Percentiles rank a stretch among this genome's conserved stretches.
Evolutionary conservation across 2,888 invertebrate genomes (phyloP).

Genomic region (Girardia tigrina): DNA sequence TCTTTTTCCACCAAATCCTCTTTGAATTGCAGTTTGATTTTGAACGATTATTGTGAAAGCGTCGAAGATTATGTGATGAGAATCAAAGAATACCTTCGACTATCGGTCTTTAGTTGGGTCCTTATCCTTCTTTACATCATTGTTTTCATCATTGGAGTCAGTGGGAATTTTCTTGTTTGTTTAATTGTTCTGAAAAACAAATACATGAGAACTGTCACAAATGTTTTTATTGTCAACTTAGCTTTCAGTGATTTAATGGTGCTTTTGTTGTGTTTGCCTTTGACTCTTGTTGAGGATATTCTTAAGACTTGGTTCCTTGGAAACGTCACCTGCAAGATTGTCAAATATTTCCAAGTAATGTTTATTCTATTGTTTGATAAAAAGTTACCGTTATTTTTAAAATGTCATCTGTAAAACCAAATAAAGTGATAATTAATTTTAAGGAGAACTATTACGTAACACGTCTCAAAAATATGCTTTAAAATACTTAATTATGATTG

Average conservation of each 20-base stretch:
- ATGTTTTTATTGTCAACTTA: conserved; percentile 78
- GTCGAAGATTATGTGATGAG: conserved; percentile 33
- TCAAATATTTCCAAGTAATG: conserved; percentile 73
- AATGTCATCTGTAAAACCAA: too few relatives aligned
- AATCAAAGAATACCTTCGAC: conserved; percentile 36
- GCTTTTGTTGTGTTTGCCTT: conserved; percentile 71
- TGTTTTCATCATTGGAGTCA: conserved; percentile 67
- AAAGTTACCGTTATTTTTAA: too few relatives aligned
- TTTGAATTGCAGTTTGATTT: conserved; percentile 31
- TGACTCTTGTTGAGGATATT: conserved; percentile 74
- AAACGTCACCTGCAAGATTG: conserved; percentile 67
- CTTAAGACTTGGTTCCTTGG: conserved; percentile 86
- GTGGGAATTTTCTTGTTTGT: conserved; percentile 75
- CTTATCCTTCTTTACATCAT: conserved; percentile 63
- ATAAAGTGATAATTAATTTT: too few relatives aligned
- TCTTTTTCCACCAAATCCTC: neutral
- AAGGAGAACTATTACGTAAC: too few relatives aligned
- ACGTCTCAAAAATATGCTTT: too few relatives aligned
- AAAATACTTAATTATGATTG: too few relatives aligned
- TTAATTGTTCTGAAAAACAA: conserved; percentile 73
- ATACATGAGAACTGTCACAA: conserved; percentile 78
- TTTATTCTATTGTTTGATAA: too few relatives aligned
- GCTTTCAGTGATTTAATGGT: conserved; percentile 73
- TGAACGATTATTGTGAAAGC: conserved; percentile 35
- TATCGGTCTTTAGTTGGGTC: conserved; percentile 62